A percentile compares a stretch with the other conserved stretches of the same genome.
These are phyloP conservation scores for Aphaenogaster floridana DNA, from an alignment of 1,140 invertebrate genomes.

Conservation along the genomic window DNA sequence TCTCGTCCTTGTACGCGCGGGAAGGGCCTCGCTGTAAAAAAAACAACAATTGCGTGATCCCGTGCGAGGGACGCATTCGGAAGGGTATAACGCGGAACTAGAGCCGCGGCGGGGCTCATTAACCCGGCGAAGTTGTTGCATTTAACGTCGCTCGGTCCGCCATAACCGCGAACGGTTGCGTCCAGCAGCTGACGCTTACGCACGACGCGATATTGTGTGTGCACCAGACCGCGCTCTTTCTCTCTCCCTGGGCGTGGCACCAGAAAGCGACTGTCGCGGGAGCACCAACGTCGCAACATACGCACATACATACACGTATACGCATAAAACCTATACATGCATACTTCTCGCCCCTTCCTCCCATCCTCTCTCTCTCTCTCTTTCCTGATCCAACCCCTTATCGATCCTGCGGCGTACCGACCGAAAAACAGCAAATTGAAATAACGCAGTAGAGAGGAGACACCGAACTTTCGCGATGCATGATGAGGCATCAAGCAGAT, in stretches of 20 bases:
- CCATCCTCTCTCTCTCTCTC: background rate
- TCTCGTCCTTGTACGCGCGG: background rate
- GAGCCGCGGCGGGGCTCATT: constrained; percentile 36
- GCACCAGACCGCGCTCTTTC: constrained; percentile 53
- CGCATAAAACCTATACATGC: background rate
- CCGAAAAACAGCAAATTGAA: constrained; percentile 56
- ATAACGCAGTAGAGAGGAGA: constrained; percentile 61
- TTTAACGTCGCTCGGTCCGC: constrained; percentile 40
- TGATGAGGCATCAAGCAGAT: constrained; percentile 68
- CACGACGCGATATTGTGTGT: constrained; percentile 64
- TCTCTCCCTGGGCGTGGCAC: constrained; percentile 73
- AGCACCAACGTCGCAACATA: constrained; percentile 55
- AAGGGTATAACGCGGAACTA: constrained; percentile 4
- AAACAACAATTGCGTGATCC: constrained; percentile 21
- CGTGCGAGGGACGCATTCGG: background rate
- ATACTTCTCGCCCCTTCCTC: background rate
- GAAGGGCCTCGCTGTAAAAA: background rate
- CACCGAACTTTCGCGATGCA: constrained; percentile 62
- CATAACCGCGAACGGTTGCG: constrained; percentile 38
- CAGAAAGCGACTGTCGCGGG: constrained; percentile 72
- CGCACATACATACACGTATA: background rate
- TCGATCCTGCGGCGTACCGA: constrained; percentile 51
- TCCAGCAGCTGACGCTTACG: constrained; percentile 60
- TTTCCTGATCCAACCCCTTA: constrained; percentile 52
- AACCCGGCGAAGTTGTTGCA: constrained; percentile 20